These are phyloP conservation scores for Microtus pennsylvanicus DNA, from an alignment of 2,113 vertebrate genomes.

Conservation along the genomic window DNA sequence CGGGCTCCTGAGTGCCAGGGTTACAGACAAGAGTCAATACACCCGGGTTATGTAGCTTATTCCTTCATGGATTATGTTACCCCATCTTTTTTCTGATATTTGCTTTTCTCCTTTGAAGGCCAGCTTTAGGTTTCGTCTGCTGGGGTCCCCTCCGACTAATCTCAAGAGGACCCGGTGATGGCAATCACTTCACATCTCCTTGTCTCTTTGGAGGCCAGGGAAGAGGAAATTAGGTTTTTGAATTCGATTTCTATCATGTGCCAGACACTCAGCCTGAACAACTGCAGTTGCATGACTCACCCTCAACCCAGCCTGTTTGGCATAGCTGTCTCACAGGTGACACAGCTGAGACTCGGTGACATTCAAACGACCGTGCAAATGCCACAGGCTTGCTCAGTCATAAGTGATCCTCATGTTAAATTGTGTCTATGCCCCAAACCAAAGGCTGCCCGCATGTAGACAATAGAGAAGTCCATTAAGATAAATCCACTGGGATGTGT, in stretches of 20 bases:
- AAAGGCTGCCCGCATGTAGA: background rate
- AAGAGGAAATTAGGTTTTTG: slow-evolving; percentile 12
- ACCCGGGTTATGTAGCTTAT: background rate
- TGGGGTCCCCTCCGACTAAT: background rate
- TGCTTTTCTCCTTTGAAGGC: background rate
- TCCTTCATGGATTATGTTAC: background rate
- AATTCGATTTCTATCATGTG: background rate
- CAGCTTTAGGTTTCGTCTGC: background rate
- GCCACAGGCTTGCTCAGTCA: background rate
- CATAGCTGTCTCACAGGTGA: background rate
- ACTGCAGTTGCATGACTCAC: background rate
- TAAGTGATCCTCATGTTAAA: background rate
- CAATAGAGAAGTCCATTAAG: background rate
- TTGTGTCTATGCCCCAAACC: background rate
- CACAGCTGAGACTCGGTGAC: background rate
- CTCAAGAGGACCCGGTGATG: background rate
- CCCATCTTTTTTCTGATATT: background rate
- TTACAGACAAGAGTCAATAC: background rate
- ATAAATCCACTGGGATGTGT: rapidly evolving
- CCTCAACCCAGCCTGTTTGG: background rate
- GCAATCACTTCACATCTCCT: background rate
- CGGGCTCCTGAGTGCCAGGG: background rate
- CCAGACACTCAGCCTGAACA: background rate
- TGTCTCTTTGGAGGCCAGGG: background rate
- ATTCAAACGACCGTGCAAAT: background rate